Conservation (phyloP, 2,888 invertebrate species). For the Bhutanitis thaidina region DNA sequence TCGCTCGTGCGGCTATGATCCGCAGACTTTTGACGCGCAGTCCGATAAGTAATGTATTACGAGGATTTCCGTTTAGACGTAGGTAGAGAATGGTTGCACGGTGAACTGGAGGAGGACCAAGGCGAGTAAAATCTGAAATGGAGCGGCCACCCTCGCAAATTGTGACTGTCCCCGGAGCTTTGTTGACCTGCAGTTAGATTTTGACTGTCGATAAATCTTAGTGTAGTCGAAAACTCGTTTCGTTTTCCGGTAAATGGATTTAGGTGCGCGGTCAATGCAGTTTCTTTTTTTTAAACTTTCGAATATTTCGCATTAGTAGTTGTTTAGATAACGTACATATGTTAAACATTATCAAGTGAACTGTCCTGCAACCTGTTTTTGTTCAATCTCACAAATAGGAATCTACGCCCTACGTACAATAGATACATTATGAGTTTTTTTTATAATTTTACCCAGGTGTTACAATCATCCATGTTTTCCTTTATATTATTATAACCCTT, state of each 20-base stretch:
- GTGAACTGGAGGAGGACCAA: conserved; percentile 29
- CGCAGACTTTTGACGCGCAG: not conserved
- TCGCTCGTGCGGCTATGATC: not conserved
- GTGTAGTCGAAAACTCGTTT: conserved; percentile 33
- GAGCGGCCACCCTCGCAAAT: conserved; percentile 43
- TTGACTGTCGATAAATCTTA: conserved; percentile 37
- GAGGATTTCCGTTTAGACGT: not conserved
- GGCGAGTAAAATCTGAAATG: conserved; percentile 47
- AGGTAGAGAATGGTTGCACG: not conserved
- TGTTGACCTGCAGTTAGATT: conserved; percentile 38
- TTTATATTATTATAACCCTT: no score
- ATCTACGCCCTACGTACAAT: no score
- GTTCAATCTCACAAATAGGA: no score
- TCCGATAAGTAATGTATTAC: conserved; percentile 20
- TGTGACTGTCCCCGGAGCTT: conserved; percentile 39
- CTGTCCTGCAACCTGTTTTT: no score
- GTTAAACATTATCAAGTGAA: no score
- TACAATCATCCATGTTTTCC: no score
- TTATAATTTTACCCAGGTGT: no score
- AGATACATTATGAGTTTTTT: no score
- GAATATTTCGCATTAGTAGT: not conserved
- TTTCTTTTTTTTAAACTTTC: not conserved
- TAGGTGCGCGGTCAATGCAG: not conserved
- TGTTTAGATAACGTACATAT: no score
- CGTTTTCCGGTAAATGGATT: conserved; percentile 17